phyloP scores from a whole-genome alignment of 1,140 invertebrate genomes.

The Drosophila prosaltans region DNA sequence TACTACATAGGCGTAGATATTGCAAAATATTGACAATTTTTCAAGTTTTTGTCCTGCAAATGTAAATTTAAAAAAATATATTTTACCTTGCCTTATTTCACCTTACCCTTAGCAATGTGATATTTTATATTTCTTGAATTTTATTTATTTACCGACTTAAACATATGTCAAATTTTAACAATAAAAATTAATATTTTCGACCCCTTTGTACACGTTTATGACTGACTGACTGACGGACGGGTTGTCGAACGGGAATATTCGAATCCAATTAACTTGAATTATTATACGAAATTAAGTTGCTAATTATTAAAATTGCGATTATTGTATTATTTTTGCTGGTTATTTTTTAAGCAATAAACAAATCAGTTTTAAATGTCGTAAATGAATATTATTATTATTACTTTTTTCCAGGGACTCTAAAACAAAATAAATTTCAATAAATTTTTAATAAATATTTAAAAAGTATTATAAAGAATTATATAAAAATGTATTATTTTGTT shows the following conservation, averaged over 20 bases:
- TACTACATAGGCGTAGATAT: too few species aligned
- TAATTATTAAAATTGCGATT: constrained; percentile 33
- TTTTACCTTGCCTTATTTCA: too few species aligned
- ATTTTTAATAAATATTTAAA: not conserved
- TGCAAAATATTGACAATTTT: too few species aligned
- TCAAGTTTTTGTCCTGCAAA: too few species aligned
- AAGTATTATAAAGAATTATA: too few species aligned
- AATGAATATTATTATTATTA: not conserved
- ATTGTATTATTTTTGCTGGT: not conserved
- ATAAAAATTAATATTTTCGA: not conserved
- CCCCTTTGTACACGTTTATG: not conserved
- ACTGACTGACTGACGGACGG: not conserved
- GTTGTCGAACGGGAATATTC: constrained; percentile 27
- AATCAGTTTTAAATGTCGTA: not conserved
- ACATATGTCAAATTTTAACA: too few species aligned
- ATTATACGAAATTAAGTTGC: constrained; percentile 47
- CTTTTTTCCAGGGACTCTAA: not conserved
- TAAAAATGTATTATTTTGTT: too few species aligned
- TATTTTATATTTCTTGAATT: too few species aligned
- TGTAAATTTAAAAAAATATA: too few species aligned
- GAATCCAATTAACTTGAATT: constrained; percentile 36
- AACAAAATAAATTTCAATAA: not conserved
- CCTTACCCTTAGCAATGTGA: too few species aligned
- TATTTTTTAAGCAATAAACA: not conserved
- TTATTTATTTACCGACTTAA: too few species aligned